These are phyloP conservation scores for Zygogramma bicolorata DNA, from an alignment of 2,888 invertebrate genomes.

Conservation along the genomic window DNA sequence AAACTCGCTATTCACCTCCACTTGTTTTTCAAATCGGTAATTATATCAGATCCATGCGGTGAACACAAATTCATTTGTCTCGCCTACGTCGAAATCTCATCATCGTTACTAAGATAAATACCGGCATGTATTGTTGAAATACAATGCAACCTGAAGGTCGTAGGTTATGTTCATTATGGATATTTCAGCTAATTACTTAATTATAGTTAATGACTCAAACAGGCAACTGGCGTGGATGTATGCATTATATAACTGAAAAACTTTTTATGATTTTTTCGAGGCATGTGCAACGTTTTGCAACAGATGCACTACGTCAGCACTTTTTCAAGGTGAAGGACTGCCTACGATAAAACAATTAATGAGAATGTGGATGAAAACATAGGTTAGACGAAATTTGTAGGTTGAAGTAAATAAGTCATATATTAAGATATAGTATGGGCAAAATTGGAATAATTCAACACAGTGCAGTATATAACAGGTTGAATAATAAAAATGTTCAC, in stretches of 20 bases:
- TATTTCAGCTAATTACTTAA: neutral
- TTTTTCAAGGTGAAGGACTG: neutral
- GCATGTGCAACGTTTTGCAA: neutral
- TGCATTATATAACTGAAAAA: neutral
- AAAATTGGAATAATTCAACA: too few species aligned
- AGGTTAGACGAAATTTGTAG: too few species aligned
- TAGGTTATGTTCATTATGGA: slow-evolving; percentile 1
- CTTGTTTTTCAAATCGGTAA: neutral
- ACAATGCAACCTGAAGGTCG: neutral
- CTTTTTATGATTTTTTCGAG: neutral
- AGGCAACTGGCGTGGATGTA: neutral
- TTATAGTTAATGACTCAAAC: neutral
- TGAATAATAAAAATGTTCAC: too few species aligned
- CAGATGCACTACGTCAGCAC: neutral
- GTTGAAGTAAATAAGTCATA: too few species aligned
- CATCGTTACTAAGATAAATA: neutral
- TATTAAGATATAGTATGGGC: too few species aligned
- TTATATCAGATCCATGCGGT: neutral
- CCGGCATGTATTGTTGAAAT: neutral
- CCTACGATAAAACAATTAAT: neutral
- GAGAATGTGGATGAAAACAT: neutral
- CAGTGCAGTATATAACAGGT: too few species aligned
- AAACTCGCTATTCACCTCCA: neutral
- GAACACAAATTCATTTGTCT: neutral
- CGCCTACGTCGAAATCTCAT: neutral